These are phyloP conservation scores for Heliconius erato DNA, from an alignment of 2,888 invertebrate species.

Conservation along the genomic window DNA sequence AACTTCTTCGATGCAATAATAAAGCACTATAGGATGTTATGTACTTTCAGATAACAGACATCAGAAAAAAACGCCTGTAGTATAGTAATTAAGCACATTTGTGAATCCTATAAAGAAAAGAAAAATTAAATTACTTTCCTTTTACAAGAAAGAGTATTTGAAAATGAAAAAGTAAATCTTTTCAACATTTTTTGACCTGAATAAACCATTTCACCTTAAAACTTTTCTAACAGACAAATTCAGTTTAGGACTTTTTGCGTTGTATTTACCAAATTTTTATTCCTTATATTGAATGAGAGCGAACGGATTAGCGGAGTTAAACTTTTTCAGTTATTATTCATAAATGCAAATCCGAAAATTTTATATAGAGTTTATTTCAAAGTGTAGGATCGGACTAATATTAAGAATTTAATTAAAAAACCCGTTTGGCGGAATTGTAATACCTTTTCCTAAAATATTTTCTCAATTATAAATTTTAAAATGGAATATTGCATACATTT, in stretches of 20 bases:
- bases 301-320: constrained; percentile 76
- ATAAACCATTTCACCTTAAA: constrained; percentile 53
- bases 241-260: constrained; percentile 63
- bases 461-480: constrained; percentile 9
- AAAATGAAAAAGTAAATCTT: not conserved
- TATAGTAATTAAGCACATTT: not conserved
- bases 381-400: constrained; percentile 68
- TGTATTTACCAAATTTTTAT: constrained; percentile 76
- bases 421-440: constrained; percentile 22
- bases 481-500: constrained; percentile 10
- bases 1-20: too few species aligned
- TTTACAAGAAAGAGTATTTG: not conserved
- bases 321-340: constrained; percentile 83
- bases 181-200: constrained; percentile 25
- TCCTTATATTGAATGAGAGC: constrained; percentile 71
- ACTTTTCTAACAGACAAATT: constrained; percentile 64
- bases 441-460: not conserved
- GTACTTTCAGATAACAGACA: not conserved
- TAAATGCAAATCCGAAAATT: constrained; percentile 82
- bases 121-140: not conserved
- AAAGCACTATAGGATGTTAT: not conserved
- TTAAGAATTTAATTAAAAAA: constrained; percentile 35
- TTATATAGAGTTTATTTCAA: constrained; percentile 75
- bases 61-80: not conserved
- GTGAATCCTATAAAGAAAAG: not conserved